Conservation (phyloP, 2,797 vertebrate genomes). For the Kryptopterus vitreolus region DNA sequence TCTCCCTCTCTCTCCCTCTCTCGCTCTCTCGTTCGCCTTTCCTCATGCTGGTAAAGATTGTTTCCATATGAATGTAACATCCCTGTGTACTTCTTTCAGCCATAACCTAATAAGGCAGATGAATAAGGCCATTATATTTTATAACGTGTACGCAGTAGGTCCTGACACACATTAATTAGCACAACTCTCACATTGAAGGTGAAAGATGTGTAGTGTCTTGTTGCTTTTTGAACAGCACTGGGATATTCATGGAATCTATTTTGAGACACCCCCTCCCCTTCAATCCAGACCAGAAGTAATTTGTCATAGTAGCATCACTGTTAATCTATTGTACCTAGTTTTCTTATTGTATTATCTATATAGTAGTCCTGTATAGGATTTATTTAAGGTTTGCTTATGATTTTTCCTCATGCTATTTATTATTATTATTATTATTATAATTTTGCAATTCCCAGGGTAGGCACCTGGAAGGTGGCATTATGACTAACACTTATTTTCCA, state of each 20-base stretch:
- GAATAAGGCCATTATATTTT: conserved; percentile 45
- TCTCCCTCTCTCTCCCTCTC: conserved; percentile 28
- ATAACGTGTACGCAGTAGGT: conserved; percentile 34
- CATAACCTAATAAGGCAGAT: conserved; percentile 50
- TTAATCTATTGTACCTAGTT: conserved; percentile 12
- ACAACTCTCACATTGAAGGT: conserved; percentile 5
- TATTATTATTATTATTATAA: not conserved
- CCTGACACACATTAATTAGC: conserved; percentile 36
- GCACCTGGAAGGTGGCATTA: conserved; percentile 23
- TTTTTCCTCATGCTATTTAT: not conserved
- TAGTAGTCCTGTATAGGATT: not conserved
- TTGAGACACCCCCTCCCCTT: conserved; percentile 28
- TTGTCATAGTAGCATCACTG: not conserved
- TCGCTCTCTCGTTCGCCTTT: conserved; percentile 14
- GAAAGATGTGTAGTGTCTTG: conserved; percentile 19
- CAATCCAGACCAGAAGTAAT: conserved; percentile 12
- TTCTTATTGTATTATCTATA: not conserved
- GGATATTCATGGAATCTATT: conserved; percentile 26
- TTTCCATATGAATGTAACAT: conserved; percentile 57
- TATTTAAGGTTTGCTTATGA: not conserved
- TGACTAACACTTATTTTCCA: conserved; percentile 40
- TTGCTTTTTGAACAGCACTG: conserved; percentile 5
- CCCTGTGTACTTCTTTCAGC: conserved; percentile 26
- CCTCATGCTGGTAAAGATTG: conserved; percentile 49
- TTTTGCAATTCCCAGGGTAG: conserved; percentile 16